Evolutionary conservation across 2,797 vertebrate genomes (phyloP).

Genomic region (Xenops minutus): DNA sequence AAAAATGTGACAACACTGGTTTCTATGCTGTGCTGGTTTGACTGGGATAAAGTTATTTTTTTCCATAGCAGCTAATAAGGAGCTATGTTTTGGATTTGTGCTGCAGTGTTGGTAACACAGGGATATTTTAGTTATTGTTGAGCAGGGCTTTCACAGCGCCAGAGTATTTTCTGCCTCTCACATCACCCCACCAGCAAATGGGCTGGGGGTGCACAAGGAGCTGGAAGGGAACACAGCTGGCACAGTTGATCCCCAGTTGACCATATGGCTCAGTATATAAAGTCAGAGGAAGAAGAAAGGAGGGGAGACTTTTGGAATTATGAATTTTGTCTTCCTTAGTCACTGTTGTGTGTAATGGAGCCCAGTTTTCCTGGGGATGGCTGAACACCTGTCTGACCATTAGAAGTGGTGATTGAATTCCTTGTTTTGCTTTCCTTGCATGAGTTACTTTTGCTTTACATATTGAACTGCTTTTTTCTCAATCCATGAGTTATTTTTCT

Average conservation of each 20-base stretch:
- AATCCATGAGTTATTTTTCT: neutral
- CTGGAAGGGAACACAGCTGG: neutral
- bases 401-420: neutral
- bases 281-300: neutral
- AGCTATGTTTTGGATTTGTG: neutral
- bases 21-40: neutral
- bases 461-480: neutral
- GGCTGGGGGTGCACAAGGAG: neutral
- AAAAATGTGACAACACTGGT: neutral
- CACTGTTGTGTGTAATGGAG: neutral
- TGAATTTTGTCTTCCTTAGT: neutral
- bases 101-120: neutral
- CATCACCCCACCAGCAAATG: too few relatives aligned
- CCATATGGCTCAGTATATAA: too few relatives aligned
- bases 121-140: neutral
- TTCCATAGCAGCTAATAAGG: neutral
- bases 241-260: neutral
- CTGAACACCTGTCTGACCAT: neutral
- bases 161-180: neutral
- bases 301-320: neutral
- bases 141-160: fast-evolving
- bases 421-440: neutral
- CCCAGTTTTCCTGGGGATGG: neutral
- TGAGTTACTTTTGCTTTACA: neutral
- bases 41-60: neutral